Conservation (phyloP, 2,113 vertebrate species). For the Fulica atra region DNA sequence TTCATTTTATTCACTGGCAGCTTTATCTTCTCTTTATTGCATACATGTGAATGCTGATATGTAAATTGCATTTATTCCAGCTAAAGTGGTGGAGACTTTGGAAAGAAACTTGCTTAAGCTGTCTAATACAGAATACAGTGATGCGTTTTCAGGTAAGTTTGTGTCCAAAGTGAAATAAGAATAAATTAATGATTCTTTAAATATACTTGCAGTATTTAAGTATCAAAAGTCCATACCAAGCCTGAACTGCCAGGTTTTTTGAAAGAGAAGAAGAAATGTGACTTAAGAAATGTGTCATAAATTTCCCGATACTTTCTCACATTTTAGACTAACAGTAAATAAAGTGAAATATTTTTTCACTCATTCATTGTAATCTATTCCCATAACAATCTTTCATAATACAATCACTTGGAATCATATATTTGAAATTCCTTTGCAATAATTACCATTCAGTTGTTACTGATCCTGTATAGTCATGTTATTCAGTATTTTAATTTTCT, state of each 20-base stretch:
- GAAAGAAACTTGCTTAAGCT: slow-evolving; percentile 73
- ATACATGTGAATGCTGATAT: not conserved
- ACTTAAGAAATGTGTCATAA: not conserved
- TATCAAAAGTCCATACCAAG: not conserved
- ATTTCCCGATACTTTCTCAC: not conserved
- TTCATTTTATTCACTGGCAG: not conserved
- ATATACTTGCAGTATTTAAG: not conserved
- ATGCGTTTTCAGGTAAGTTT: slow-evolving; percentile 78
- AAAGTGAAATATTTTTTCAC: not conserved
- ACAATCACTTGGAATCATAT: not conserved
- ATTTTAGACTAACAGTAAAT: not conserved
- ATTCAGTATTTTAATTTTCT: not conserved
- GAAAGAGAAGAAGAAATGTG: not conserved
- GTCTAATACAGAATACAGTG: slow-evolving; percentile 73
- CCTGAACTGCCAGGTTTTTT: not conserved
- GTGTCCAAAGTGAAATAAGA: not conserved
- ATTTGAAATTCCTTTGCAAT: not conserved
- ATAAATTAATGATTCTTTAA: not conserved
- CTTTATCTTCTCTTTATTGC: not conserved
- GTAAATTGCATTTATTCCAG: slow-evolving; percentile 44
- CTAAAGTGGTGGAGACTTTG: slow-evolving; percentile 69
- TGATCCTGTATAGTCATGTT: not conserved
- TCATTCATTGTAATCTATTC: not conserved
- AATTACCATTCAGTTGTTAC: not conserved
- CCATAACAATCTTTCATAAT: not conserved